Percentiles rank a stretch among this genome's conserved stretches.
These are phyloP conservation scores for Coilia nasus DNA, from an alignment of 2,797 vertebrate species.

Conservation along the genomic window DNA sequence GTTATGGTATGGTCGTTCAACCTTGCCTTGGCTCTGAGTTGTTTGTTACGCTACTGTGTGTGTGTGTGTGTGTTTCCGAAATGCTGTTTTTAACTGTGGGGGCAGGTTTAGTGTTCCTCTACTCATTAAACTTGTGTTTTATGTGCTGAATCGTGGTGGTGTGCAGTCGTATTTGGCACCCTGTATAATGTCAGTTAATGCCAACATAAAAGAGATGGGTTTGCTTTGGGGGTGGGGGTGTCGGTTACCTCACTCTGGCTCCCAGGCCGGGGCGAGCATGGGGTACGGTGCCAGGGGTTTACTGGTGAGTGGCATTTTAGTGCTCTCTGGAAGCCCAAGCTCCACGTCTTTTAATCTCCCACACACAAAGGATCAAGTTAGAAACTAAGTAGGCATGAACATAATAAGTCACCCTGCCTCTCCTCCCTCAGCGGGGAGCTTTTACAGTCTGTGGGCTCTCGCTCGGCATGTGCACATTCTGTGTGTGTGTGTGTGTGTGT, in stretches of 20 bases:
- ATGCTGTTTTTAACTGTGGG: background rate
- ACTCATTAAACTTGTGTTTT: background rate
- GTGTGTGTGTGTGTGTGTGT: slow-evolving; percentile 50
- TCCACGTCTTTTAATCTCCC: slow-evolving; percentile 49
- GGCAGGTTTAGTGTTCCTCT: background rate
- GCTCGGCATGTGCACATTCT: slow-evolving; percentile 33
- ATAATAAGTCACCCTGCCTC: slow-evolving; percentile 50
- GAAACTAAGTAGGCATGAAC: slow-evolving; percentile 50
- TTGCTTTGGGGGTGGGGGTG: slow-evolving; percentile 34
- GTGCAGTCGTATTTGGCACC: slow-evolving; percentile 22
- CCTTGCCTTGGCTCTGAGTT: slow-evolving; percentile 8
- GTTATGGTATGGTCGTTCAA: slow-evolving; percentile 85
- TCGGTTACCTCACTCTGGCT: slow-evolving; percentile 58
- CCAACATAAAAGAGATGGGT: slow-evolving; percentile 45
- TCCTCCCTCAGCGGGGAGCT: slow-evolving; percentile 38
- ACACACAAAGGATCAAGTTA: slow-evolving; percentile 47
- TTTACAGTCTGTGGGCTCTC: slow-evolving; percentile 12
- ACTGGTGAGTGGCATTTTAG: slow-evolving; percentile 47
- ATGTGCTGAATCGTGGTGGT: background rate
- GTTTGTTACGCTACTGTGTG: too few relatives aligned
- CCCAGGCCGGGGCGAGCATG: background rate
- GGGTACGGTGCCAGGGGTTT: slow-evolving; percentile 40
- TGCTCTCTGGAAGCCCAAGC: slow-evolving; percentile 37
- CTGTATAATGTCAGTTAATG: slow-evolving; percentile 12
- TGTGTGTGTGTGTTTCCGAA: background rate